These are phyloP conservation scores for Tor tambroides DNA, from an alignment of 2,113 vertebrate genomes.

Conservation along the genomic window DNA sequence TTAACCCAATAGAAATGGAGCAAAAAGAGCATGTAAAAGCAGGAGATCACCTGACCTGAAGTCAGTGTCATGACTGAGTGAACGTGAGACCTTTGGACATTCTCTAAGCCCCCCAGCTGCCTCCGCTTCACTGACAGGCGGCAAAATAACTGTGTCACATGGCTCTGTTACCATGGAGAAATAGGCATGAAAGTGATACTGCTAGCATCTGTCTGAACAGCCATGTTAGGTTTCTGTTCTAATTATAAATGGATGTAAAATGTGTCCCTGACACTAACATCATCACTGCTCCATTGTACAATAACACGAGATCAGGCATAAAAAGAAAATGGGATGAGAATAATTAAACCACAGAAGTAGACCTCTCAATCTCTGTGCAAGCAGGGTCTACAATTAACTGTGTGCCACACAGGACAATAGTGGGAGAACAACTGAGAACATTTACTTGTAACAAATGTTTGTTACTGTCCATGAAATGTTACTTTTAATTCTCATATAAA, in stretches of 20 bases:
- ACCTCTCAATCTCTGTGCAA: background rate
- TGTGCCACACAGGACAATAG: constrained; percentile 19
- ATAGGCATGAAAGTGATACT: constrained; percentile 44
- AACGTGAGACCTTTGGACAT: constrained; percentile 35
- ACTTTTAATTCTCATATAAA: background rate
- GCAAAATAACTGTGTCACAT: constrained; percentile 44
- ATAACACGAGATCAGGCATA: constrained; percentile 28
- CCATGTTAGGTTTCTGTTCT: constrained; percentile 36
- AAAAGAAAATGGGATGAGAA: constrained; percentile 28
- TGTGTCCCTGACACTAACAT: constrained; percentile 22
- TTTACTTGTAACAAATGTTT: background rate
- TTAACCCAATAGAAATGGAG: constrained; percentile 31
- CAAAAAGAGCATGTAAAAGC: constrained; percentile 23
- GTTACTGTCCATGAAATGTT: background rate
- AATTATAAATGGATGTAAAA: constrained; percentile 46
- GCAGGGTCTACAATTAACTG: constrained; percentile 6
- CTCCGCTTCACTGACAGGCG: constrained; percentile 24
- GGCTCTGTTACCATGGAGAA: constrained; percentile 54
- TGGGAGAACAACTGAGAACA: background rate
- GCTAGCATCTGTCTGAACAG: constrained; percentile 36
- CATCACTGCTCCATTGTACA: constrained; percentile 31
- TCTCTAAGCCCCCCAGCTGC: background rate
- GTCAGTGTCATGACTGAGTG: constrained; percentile 6
- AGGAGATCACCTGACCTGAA: constrained; percentile 40
- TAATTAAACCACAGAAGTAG: constrained; percentile 29